Base-by-base conservation (phyloP, 2,113 vertebrate genomes). In the Ceratotherium simum region DNA sequence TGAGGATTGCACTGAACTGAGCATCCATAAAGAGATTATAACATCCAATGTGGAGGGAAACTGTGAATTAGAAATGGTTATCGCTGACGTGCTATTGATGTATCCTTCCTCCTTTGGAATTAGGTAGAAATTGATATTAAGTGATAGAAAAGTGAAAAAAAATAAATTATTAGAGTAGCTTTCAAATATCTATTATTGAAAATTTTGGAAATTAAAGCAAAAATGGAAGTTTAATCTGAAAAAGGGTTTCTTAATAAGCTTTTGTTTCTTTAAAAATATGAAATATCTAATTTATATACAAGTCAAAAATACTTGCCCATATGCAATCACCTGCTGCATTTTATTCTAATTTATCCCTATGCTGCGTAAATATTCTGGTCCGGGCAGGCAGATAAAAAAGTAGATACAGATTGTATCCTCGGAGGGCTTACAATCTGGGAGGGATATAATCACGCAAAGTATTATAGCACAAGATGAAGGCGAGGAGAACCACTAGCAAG, bases 61-160 rank as follows among this genome's bases (percentile, higher is more conserved):
- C 51, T 78, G n/a, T 83, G 56, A 97, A 92, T 95, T 98, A 97
- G 48, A 98, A 95, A 90, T 91, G 21, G 8, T 91, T 93, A 92
- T 90, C 33, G 21, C 13, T 72, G 92, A 87, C 20, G 11, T 17
- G 13, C 27, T 97, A 27, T 60, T 96, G 62, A 64, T 75, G 1
- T 25, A 36, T 20, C 1, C 11, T 85, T 88, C 51, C 92, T 97
- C 42, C 67, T 88, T 93, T 93, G 46, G 31, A 92, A 97, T 81
- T 95, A 18, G 6, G 69, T 56, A 69, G 65, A 81, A 65, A 0
- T 0, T 16, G 83, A 51, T 17, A 83, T 94, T 93, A 97, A 65
- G 17, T 33, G 31, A 62, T 8, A 94, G 82, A n/a, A 69, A 96
- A 65, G 17, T 36, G 1, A 36, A 79, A 78, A 80, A 21, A 89